phyloP scores from a whole-genome alignment of 1,140 invertebrate species.

The Trachymyrmex cornetzi region DNA sequence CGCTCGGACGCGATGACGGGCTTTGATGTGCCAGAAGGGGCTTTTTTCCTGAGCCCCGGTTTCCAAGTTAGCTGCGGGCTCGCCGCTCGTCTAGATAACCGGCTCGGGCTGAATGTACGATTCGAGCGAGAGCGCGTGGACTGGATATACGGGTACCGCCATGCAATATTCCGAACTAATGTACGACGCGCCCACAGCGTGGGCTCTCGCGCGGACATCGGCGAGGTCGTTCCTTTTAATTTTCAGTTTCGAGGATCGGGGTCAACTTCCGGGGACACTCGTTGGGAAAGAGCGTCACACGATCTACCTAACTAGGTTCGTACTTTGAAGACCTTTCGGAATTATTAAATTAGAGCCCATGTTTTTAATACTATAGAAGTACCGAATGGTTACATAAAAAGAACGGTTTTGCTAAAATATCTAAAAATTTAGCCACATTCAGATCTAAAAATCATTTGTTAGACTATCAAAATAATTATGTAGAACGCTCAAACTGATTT shows the following conservation, averaged over 20 bases:
- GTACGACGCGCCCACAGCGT: conserved; percentile 74
- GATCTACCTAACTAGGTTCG: not conserved
- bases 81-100: conserved; percentile 81
- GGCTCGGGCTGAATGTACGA: conserved; percentile 81
- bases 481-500: too few species aligned
- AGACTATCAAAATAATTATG: too few species aligned
- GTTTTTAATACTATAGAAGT: not conserved
- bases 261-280: conserved; percentile 20
- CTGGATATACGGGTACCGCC: conserved; percentile 83
- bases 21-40: conserved; percentile 67
- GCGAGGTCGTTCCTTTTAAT: conserved; percentile 60
- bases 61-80: conserved; percentile 82
- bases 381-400: too few species aligned
- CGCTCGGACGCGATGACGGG: conserved; percentile 57
- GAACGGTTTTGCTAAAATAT: too few species aligned
- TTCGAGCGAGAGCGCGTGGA: conserved; percentile 77
- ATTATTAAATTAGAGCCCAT: not conserved
- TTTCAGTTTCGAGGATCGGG: conserved; percentile 56
- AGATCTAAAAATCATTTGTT: too few species aligned
- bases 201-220: conserved; percentile 56
- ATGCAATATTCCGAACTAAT: conserved; percentile 82
- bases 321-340: not conserved
- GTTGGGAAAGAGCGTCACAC: conserved; percentile 11
- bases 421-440: too few species aligned
- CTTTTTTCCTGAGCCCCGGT: conserved; percentile 75